Percentiles rank a stretch among this genome's conserved stretches.
phyloP scores from a whole-genome alignment of 2,113 vertebrate species.

The Dromiciops gliroides region DNA sequence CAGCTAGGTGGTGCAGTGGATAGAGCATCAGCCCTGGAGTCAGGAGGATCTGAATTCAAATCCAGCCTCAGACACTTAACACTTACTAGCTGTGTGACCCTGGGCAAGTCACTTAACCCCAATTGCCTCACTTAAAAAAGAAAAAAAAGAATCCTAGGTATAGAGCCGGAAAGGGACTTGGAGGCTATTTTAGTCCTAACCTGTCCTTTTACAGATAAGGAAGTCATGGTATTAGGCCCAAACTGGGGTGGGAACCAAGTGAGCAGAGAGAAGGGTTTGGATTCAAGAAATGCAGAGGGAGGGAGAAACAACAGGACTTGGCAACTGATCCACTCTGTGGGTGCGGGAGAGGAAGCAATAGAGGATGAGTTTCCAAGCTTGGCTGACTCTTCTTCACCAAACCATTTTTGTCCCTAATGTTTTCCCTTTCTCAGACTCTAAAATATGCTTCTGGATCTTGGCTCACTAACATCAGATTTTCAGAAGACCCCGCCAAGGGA shows the following conservation, averaged over 20 bases:
- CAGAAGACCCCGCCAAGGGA: neutral
- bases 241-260: neutral
- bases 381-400: neutral
- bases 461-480: neutral
- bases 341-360: neutral
- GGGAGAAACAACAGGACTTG: neutral
- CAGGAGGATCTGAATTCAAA: no score
- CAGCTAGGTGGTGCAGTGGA: no score
- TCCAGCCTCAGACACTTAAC: no score
- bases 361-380: neutral
- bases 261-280: neutral
- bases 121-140: no score
- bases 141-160: neutral
- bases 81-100: no score
- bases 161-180: neutral
- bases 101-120: no score
- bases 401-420: neutral
- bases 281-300: neutral
- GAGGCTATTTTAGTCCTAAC: neutral
- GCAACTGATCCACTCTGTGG: neutral
- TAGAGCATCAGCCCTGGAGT: no score
- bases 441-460: neutral
- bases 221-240: neutral
- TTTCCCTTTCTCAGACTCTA: conserved; percentile 5
- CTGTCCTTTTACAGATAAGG: neutral